phyloP scores from a whole-genome alignment of 2,797 vertebrate species.

The Gymnopithys bicolor region DNA sequence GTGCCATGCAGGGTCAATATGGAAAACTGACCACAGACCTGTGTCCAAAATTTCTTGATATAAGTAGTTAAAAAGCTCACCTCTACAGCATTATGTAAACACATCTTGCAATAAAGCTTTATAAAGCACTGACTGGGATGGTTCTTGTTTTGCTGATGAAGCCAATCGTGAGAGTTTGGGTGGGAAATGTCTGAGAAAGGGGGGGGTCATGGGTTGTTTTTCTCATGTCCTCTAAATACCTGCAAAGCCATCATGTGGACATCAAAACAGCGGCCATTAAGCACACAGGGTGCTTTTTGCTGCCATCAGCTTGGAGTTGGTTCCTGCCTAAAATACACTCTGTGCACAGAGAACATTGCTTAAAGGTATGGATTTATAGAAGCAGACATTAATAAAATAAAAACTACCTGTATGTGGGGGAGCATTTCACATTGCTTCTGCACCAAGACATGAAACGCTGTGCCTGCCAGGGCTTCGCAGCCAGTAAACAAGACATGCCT shows the following conservation, averaged over 20 bases:
- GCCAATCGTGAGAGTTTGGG: background rate
- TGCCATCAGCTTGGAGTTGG: background rate
- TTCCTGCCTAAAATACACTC: background rate
- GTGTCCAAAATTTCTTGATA: constrained; percentile 76
- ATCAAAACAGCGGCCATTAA: background rate
- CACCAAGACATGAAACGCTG: background rate
- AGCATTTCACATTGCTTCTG: background rate
- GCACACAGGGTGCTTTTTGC: background rate
- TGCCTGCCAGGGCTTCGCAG: background rate
- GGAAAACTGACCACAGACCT: constrained; percentile 74
- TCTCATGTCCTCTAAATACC: background rate
- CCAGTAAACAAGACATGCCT: background rate
- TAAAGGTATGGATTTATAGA: background rate
- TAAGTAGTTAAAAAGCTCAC: constrained; percentile 70
- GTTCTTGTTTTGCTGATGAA: constrained; percentile 8
- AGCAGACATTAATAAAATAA: background rate
- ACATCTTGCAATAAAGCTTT: constrained; percentile 86
- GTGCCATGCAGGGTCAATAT: constrained; percentile 77
- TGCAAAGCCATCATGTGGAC: background rate
- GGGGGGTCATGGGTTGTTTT: background rate
- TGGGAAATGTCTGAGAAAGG: background rate
- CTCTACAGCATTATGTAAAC: constrained; percentile 79
- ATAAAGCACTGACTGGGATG: constrained; percentile 65
- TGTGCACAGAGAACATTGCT: fast-evolving
- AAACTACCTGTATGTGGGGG: background rate